Percentiles rank a stretch among this genome's conserved stretches.
These are phyloP conservation scores for Eremobia ochroleuca DNA, from an alignment of 2,888 invertebrate species.

Conservation along the genomic window DNA sequence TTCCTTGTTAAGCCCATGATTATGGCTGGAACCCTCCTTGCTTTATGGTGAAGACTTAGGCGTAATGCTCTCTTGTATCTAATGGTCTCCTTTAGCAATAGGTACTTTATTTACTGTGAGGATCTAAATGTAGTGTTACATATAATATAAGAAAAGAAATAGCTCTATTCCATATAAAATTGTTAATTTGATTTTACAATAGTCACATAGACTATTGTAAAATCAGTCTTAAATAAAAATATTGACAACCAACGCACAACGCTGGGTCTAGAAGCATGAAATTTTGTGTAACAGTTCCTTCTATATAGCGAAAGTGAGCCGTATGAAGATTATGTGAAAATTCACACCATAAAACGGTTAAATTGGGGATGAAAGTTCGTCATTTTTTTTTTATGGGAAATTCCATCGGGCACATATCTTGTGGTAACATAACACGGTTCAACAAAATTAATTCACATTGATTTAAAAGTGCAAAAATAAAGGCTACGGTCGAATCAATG, in stretches of 20 bases:
- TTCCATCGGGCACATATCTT: not conserved
- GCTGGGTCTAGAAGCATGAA: not conserved
- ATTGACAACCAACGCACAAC: not conserved
- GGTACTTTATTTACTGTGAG: slow-evolving; percentile 8
- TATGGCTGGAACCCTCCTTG: slow-evolving; percentile 41
- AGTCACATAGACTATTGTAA: not conserved
- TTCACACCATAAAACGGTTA: too few relatives aligned
- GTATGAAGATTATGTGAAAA: not conserved
- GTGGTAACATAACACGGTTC: not conserved
- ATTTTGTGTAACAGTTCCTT: not conserved
- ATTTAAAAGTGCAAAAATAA: not conserved
- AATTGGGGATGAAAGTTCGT: not conserved
- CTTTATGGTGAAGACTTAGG: slow-evolving; percentile 35
- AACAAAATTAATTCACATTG: not conserved
- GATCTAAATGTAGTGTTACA: not conserved
- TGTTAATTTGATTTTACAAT: not conserved
- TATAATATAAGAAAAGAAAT: not conserved
- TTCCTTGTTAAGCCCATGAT: slow-evolving; percentile 43
- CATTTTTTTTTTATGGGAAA: not conserved
- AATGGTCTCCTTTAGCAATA: slow-evolving; percentile 16
- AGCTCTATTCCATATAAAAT: not conserved
- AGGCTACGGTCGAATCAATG: too few relatives aligned
- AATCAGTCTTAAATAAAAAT: too few relatives aligned
- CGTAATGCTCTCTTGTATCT: slow-evolving; percentile 36
- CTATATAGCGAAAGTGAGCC: not conserved